Base-by-base conservation (phyloP, 2,888 invertebrate species). In the Hyalella azteca region DNA sequence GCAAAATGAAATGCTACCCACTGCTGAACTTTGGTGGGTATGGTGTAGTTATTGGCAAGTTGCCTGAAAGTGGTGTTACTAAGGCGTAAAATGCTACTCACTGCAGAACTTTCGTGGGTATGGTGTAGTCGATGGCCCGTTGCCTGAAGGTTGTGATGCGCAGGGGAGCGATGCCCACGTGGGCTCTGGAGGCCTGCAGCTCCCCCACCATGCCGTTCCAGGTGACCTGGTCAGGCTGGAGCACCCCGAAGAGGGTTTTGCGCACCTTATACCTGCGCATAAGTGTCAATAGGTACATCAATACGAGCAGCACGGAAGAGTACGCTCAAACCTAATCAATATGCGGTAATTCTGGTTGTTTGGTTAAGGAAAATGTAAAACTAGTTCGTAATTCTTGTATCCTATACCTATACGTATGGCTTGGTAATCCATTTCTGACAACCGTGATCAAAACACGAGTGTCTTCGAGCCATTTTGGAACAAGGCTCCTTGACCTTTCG, bases 161-260 rank as follows among this genome's bases (percentile, higher is more conserved):
- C 22, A 82, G 75, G 4, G 82, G 81, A 13, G 82, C 81, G 7
- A 81, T 79, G 29, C 81, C 82, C 26, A 78, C 81, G 54, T 82
- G 81, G 4, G 82, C 82, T 0, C 73, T 78, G n/a, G 41, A 49
- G 2, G 66, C 75, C 81, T 82, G 82, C 22, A 82, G 79, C 78
- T 78, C 76, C 32, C 82, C 82, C 39, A 82, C 81, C 82, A 82
- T 82, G 3, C 82, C 82, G n/a, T 81, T 82, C 82, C 82, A 82
- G 3, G 82, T 81, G 11, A 73, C 48, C 9, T 80, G 79, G 36
- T 82, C 82, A 22, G 59, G 13, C 39, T 82, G 79, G 36, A 82
- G 60, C 9, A 81, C 81, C 1, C 82, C 82, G 40, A 81, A 81
- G 26, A 81, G 41, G 1, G 81, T 81, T 32, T 81, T 40, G 26